A percentile compares a stretch with the other conserved stretches of the same genome.
phyloP scores from a whole-genome alignment of 2,113 vertebrate genomes.

The Pyxicephalus adspersus region DNA sequence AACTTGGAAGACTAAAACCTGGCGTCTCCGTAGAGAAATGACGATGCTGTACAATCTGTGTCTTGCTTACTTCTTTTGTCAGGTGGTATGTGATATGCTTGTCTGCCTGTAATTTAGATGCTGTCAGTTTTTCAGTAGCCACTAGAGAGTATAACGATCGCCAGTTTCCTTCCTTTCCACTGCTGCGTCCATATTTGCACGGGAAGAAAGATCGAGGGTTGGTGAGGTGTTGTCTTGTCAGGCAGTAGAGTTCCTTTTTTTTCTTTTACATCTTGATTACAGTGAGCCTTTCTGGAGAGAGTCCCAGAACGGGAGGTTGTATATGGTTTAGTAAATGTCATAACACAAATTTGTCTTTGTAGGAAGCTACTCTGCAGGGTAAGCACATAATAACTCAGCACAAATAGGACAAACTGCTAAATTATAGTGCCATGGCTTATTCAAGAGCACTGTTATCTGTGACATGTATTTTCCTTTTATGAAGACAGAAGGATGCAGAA shows the following conservation, averaged over 20 bases:
- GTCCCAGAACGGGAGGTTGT: not conserved
- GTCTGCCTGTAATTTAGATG: slow-evolving; percentile 62
- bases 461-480: slow-evolving; percentile 46
- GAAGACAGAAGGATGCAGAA: slow-evolving; percentile 30
- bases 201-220: slow-evolving; percentile 27
- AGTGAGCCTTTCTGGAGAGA: slow-evolving; percentile 55
- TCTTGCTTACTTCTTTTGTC: slow-evolving; percentile 58
- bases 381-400: slow-evolving; percentile 54
- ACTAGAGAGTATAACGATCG: slow-evolving; percentile 51
- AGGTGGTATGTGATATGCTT: slow-evolving; percentile 59
- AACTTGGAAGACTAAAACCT: slow-evolving; percentile 53
- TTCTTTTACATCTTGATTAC: slow-evolving; percentile 54
- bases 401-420: slow-evolving; percentile 50
- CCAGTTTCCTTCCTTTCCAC: slow-evolving; percentile 36
- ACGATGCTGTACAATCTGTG: slow-evolving; percentile 45
- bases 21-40: slow-evolving; percentile 47
- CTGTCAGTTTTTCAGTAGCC: slow-evolving; percentile 62
- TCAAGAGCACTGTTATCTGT: slow-evolving; percentile 33
- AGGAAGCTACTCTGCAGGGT: slow-evolving; percentile 57
- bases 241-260: slow-evolving; percentile 57
- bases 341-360: slow-evolving; percentile 56
- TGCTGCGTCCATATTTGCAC: slow-evolving; percentile 55
- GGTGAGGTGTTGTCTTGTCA: slow-evolving; percentile 60
- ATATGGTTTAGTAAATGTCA: slow-evolving; percentile 37
- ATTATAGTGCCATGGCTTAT: slow-evolving; percentile 50